Percentiles rank a stretch among this genome's conserved stretches.
Conservation (phyloP, 2,888 invertebrate genomes). For the Arrhopalites spinosus region DNA sequence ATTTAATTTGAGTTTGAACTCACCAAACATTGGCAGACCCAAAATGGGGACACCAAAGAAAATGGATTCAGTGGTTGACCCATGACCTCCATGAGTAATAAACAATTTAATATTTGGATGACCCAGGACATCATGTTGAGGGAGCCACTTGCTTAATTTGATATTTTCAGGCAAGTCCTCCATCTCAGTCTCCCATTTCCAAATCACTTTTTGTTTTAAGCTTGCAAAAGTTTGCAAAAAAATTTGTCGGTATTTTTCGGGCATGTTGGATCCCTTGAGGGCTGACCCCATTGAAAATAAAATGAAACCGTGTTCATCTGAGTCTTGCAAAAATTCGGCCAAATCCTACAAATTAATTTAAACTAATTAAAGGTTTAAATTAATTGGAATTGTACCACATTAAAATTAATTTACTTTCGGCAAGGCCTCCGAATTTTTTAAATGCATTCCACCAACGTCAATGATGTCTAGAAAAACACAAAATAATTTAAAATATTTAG, state of each 20-base stretch:
- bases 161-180: constrained; percentile 5
- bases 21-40: too few relatives aligned
- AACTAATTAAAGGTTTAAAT: too few relatives aligned
- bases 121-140: constrained; percentile 59
- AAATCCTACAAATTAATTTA: constrained; percentile 12
- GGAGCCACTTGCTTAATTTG: constrained; percentile 7
- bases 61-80: constrained; percentile 71
- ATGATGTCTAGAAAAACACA: background rate
- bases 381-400: too few relatives aligned
- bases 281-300: constrained; percentile 15
- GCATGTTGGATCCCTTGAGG: constrained; percentile 5
- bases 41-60: constrained; percentile 72
- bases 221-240: background rate
- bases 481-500: too few relatives aligned
- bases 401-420: constrained; percentile 61
- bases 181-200: constrained; percentile 29
- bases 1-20: too few relatives aligned
- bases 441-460: constrained; percentile 6
- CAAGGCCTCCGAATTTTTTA: background rate
- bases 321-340: constrained; percentile 3
- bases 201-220: constrained; percentile 19
- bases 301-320: constrained; percentile 12
- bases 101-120: constrained; percentile 67
- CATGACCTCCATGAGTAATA: constrained; percentile 74
- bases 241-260: background rate